Evolutionary conservation across 2,888 invertebrate genomes (phyloP), one percentile per base, ranked within the genome.

Genomic region (Lasioglossum villosulum): DNA sequence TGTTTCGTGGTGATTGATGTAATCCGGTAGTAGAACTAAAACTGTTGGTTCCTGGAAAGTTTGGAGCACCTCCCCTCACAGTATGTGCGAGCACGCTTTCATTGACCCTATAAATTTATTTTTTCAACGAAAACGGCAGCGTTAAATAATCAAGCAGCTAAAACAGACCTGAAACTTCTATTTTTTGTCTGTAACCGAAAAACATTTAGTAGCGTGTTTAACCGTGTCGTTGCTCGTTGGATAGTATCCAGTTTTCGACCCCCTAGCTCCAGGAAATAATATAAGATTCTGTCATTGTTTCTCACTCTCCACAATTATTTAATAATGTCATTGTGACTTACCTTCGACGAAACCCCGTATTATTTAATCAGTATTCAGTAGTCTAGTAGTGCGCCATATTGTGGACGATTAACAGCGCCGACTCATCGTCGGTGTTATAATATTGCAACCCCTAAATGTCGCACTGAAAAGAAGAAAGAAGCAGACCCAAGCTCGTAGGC

Each of bases 401-500:
- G 42, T 30, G 16, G 42, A 83, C 23, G 34, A 78, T 84, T 82
- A 76, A 76, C 63, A 66, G 66, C 34, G 45, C 73, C 75, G 72
- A 81, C 52, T 73, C n/a, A 39, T 72, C 30, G n/a, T 45, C 63
- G 71, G 16, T 63, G 42, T 48, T 27, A 30, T 63, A n/a, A 37
- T 63, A 48, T 74, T 59, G 72, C 42, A 78, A 78, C 52, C 82
- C 66, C 68, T 82, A 37, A 66, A 71, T 88, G 83, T 89, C 88
- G 78, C 86, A 80, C 14, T 80, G 74, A 87, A 72, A 12, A 8
- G 16, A 63, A 48, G 23, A 68, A 75, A 78, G 80, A 74, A 73
- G 76, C 52, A 59, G 68, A 73, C 63, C 80, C 83, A 86, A 87
- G 92, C 92, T 91, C 92, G 90, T 94, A 93, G 90, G 91, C 89